Conservation (phyloP, 2,113 vertebrate species). For the Siphamia tubifer region DNA sequence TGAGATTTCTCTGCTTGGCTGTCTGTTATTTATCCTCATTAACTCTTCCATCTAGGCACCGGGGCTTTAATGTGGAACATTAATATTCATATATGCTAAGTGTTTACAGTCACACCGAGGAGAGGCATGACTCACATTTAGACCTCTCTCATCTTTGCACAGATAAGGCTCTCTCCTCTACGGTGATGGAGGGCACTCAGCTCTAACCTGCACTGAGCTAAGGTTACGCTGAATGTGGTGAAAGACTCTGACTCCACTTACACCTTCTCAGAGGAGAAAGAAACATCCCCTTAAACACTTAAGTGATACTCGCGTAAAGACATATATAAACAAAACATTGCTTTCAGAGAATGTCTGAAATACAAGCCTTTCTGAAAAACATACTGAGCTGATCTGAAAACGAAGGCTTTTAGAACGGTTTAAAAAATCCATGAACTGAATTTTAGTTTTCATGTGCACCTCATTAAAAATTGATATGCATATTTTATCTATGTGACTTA, state of each 20-base stretch:
- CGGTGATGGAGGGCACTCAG: constrained; percentile 44
- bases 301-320: background rate
- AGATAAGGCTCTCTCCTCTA: constrained; percentile 55
- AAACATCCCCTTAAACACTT: constrained; percentile 15
- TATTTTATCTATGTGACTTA: background rate
- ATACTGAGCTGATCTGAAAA: no score
- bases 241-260: constrained; percentile 46
- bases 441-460: background rate
- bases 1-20: constrained; percentile 67
- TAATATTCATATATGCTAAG: constrained; percentile 82
- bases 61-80: constrained; percentile 73
- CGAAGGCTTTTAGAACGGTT: no score
- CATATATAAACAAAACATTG: background rate
- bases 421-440: no score
- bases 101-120: constrained; percentile 71
- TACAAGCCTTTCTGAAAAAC: background rate
- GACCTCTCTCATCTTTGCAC: constrained; percentile 52
- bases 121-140: constrained; percentile 62
- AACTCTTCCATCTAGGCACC: constrained; percentile 71
- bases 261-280: constrained; percentile 18
- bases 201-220: constrained; percentile 8
- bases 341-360: background rate
- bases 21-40: constrained; percentile 83
- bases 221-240: constrained; percentile 17
- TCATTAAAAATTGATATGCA: background rate